Evolutionary conservation across 1,140 invertebrate species (phyloP).

Genomic region (Parasteatoda tepidariorum): DNA sequence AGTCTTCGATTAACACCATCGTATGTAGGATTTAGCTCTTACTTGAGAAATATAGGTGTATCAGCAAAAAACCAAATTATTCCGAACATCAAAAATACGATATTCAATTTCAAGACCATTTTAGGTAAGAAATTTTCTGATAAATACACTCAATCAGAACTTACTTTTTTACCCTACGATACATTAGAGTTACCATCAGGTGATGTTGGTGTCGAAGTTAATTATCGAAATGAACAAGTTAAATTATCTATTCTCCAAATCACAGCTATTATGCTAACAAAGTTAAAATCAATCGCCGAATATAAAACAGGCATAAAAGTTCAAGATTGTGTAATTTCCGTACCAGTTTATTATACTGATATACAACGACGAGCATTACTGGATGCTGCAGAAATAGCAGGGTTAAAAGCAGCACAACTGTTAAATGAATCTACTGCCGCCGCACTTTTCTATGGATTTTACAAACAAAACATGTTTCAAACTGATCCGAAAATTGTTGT

Average conservation of each 20-base stretch:
- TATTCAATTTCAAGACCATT: constrained; percentile 39
- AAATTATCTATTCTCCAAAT: constrained; percentile 95
- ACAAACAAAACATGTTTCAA: constrained; percentile 85
- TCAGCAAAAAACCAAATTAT: constrained; percentile 9
- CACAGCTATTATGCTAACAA: constrained; percentile 97
- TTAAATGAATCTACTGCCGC: constrained; percentile 99
- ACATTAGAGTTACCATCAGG: background rate
- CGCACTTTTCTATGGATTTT: constrained; percentile 95
- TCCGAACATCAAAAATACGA: constrained; percentile 13
- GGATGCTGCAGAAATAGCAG: constrained; percentile 82
- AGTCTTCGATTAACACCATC: constrained; percentile 23
- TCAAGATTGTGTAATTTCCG: constrained; percentile 83
- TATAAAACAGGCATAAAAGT: constrained; percentile 74
- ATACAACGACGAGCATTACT: constrained; percentile 89
- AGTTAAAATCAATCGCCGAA: constrained; percentile 89
- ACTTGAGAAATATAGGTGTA: constrained; percentile 10
- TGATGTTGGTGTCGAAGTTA: constrained; percentile 15
- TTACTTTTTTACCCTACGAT: constrained; percentile 8
- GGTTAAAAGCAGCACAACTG: constrained; percentile 92
- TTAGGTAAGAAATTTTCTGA: constrained; percentile 14
- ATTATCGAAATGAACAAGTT: constrained; percentile 75
- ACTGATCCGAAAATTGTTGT: constrained; percentile 89
- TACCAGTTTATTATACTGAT: constrained; percentile 93
- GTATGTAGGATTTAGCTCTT: constrained; percentile 12
- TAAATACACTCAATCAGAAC: background rate